Conservation (phyloP, 2,113 vertebrate genomes). For the Phaethornis superciliosus region DNA sequence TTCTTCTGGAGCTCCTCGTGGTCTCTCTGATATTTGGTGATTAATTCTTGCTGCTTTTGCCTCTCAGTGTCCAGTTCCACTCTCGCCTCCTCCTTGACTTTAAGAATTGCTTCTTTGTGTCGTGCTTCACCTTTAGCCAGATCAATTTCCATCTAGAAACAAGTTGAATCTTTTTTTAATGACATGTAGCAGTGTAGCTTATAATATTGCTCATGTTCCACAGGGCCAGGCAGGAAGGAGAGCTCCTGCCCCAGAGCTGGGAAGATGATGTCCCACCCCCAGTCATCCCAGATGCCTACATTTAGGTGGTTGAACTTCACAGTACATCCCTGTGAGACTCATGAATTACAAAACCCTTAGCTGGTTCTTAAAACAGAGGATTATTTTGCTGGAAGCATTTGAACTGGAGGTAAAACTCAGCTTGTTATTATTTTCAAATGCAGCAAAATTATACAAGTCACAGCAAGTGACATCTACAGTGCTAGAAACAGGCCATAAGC, state of each 20-base stretch:
- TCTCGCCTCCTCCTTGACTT: constrained; percentile 76
- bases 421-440: not conserved
- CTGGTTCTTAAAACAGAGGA: not conserved
- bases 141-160: constrained; percentile 75
- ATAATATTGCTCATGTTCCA: not conserved
- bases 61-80: constrained; percentile 80
- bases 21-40: constrained; percentile 77
- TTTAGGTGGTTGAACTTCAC: not conserved
- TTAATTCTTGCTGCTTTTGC: constrained; percentile 82
- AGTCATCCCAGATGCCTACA: no score
- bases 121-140: constrained; percentile 74
- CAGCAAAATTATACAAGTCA: not conserved
- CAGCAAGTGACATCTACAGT: not conserved
- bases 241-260: not conserved
- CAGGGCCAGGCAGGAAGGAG: no score
- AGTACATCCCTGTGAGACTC: not conserved
- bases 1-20: constrained; percentile 78
- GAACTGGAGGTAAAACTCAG: not conserved
- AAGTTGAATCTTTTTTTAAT: not conserved
- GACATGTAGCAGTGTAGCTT: not conserved
- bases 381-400: not conserved
- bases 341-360: not conserved
- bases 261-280: not conserved
- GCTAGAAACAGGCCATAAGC: not conserved
- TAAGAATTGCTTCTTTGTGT: constrained; percentile 76